phyloP scores from a whole-genome alignment of 2,888 invertebrate genomes.

The Emmelina monodactyla region DNA sequence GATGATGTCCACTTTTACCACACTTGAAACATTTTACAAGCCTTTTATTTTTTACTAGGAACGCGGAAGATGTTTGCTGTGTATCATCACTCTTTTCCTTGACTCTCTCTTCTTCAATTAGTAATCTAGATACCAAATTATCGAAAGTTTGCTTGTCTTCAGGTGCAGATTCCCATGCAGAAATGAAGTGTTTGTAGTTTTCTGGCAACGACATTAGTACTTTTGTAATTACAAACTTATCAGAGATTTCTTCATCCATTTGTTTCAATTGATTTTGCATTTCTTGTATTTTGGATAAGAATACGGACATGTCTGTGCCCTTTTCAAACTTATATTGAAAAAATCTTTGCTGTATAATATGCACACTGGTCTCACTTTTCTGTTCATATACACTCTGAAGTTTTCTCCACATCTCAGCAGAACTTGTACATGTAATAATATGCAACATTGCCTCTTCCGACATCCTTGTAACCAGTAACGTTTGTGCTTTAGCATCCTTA shows the following conservation, averaged over 20 bases:
- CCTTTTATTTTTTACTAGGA: background rate
- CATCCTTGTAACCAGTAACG: conserved; percentile 20
- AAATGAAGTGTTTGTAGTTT: conserved; percentile 20
- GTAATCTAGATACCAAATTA: conserved; percentile 10
- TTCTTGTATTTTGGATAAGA: conserved; percentile 21
- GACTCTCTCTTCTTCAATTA: conserved; percentile 12
- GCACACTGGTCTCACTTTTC: conserved; percentile 23
- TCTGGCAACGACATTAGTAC: conserved; percentile 17
- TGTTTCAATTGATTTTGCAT: conserved; percentile 19
- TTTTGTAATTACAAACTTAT: conserved; percentile 1
- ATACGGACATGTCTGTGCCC: conserved; percentile 18
- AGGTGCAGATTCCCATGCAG: conserved; percentile 17
- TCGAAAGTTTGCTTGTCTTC: conserved; percentile 10
- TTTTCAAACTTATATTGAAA: conserved; percentile 21
- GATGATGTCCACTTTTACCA: conserved; percentile 4
- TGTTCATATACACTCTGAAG: conserved; percentile 23
- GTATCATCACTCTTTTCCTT: conserved; percentile 5
- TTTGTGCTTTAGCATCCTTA: conserved; percentile 20
- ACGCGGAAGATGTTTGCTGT: background rate
- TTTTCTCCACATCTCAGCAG: conserved; percentile 23
- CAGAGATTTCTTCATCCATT: conserved; percentile 18
- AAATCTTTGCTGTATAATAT: conserved; percentile 25
- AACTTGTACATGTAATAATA: conserved; percentile 18
- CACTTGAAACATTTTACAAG: background rate
- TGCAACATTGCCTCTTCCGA: conserved; percentile 21